Evolutionary conservation across 2,113 vertebrate genomes (phyloP), one percentile per base, ranked within the genome.

Genomic region (Porphyrio hochstetteri): DNA sequence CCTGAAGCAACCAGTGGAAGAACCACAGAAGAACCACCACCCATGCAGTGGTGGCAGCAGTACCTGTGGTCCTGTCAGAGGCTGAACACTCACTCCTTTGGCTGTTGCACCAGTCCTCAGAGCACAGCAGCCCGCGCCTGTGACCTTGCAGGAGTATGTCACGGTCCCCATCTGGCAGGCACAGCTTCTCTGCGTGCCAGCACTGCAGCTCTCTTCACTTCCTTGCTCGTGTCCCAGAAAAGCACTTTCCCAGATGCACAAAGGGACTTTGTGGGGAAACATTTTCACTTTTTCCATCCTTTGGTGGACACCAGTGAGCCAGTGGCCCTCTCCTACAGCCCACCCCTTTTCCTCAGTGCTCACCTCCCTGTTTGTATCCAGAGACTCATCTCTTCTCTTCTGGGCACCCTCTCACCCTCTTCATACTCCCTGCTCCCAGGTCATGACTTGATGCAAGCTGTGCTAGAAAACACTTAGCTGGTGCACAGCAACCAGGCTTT

Each of bases 91-190:
- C 68, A 8, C 38, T 17, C 21, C 64, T 67, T 6, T 31, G 36
- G 35, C 56, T 88, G 61, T 53, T 7, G 1, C 61, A 14, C 14
- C 1, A 0, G 21, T 79, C 20, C 67, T 20, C 72, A 76, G 71
- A 40, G 71, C 50, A 24, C 60, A 63, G 5, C 33, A 31, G 46
- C 50, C 29, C 2, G 0, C n/a, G 28, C 38, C 80, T 64, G 53
- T 53, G 48, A 72, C 42, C 40, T 59, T 53, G 65, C 81, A 69
- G 31, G 53, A 44, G 55, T 1, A 2, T 8, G 11, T n/a, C 29
- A 12, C 0, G 10, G 59, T 2, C 55, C 28, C 19, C 15, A 8
- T 0, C 1, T 0, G 52, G n/a, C 10, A 35, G 27, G 12, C 1
- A 2, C 50, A 65, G 68, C 90, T 50, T 59, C 67, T 69, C 46